Conservation (phyloP, 2,888 invertebrate genomes). For the Scaptomyza polygonia region DNA sequence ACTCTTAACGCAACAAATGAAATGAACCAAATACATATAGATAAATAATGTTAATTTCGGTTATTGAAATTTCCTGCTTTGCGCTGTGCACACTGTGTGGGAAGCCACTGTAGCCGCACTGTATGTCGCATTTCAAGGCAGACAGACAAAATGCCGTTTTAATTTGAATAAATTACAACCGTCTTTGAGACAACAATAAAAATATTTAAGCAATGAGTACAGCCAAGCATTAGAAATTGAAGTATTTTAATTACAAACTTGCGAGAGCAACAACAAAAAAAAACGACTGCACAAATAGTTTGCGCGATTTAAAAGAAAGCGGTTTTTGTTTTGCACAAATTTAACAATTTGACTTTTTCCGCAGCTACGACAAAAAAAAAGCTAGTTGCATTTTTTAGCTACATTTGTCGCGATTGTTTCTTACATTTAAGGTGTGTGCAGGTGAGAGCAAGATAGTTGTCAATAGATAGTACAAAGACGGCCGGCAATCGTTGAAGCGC, state of each 20-base stretch:
- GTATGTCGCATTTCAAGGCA: slow-evolving; percentile 13
- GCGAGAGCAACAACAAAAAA: no score
- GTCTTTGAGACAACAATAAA: slow-evolving; percentile 43
- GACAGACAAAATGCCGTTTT: slow-evolving; percentile 49
- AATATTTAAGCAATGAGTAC: slow-evolving; percentile 49
- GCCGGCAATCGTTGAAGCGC: slow-evolving; percentile 42
- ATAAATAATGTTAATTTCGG: slow-evolving; percentile 36
- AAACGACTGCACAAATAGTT: slow-evolving; percentile 9
- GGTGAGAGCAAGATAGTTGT: slow-evolving; percentile 25
- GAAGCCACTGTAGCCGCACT: slow-evolving; percentile 40
- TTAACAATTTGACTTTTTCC: slow-evolving; percentile 43
- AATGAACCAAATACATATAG: slow-evolving; percentile 9
- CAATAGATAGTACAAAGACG: slow-evolving; percentile 25
- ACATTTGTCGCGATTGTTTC: slow-evolving; percentile 38
- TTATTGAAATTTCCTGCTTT: slow-evolving; percentile 52
- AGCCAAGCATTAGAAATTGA: slow-evolving; percentile 31
- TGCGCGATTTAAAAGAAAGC: slow-evolving; percentile 46
- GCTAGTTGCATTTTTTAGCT: slow-evolving; percentile 52
- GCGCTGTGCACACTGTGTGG: slow-evolving; percentile 37
- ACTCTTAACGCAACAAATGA: slow-evolving; percentile 29
- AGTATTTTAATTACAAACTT: slow-evolving; percentile 55
- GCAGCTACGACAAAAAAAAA: slow-evolving; percentile 32
- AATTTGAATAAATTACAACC: slow-evolving; percentile 62
- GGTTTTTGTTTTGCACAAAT: slow-evolving; percentile 8
- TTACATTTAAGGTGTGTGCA: slow-evolving; percentile 39